A percentile compares a stretch with the other conserved stretches of the same genome.
These are phyloP conservation scores for Sylvilagus bachmani DNA, from an alignment of 2,113 vertebrate species.

Conservation along the genomic window DNA sequence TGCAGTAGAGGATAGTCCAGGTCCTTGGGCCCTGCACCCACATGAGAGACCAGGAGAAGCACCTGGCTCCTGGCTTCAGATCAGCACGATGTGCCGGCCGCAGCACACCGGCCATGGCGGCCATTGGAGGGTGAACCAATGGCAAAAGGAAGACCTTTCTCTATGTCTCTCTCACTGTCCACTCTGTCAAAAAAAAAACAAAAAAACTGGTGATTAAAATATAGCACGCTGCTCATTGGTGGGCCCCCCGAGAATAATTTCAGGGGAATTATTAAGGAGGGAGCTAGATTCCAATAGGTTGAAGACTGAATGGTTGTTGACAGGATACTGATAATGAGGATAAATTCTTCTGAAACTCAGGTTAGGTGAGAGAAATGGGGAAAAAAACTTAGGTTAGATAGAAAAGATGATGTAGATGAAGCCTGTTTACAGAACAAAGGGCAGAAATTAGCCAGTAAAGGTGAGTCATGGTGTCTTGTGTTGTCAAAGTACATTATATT, in stretches of 20 bases:
- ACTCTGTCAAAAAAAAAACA: too few relatives aligned
- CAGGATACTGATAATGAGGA: background rate
- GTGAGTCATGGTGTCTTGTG: background rate
- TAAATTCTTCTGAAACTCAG: background rate
- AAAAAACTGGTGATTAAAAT: conserved; percentile 11
- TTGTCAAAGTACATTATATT: background rate
- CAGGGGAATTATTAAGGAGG: background rate
- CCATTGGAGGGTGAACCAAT: too few relatives aligned
- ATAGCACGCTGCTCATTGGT: background rate
- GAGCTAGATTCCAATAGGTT: background rate
- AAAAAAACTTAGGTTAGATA: background rate
- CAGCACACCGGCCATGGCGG: too few relatives aligned
- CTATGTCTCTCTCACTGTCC: too few relatives aligned
- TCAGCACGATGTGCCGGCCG: too few relatives aligned
- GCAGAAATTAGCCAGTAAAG: background rate
- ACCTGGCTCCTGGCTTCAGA: too few relatives aligned
- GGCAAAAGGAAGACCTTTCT: too few relatives aligned
- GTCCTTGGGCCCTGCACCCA: too few relatives aligned
- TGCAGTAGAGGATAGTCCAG: too few relatives aligned
- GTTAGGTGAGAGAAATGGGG: background rate
- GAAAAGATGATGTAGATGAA: background rate
- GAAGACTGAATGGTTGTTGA: background rate
- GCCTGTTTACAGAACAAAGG: background rate
- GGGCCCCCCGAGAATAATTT: background rate
- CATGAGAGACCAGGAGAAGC: too few relatives aligned